phyloP scores from a whole-genome alignment of 2,797 vertebrate species.

The Halcyon badia region DNA sequence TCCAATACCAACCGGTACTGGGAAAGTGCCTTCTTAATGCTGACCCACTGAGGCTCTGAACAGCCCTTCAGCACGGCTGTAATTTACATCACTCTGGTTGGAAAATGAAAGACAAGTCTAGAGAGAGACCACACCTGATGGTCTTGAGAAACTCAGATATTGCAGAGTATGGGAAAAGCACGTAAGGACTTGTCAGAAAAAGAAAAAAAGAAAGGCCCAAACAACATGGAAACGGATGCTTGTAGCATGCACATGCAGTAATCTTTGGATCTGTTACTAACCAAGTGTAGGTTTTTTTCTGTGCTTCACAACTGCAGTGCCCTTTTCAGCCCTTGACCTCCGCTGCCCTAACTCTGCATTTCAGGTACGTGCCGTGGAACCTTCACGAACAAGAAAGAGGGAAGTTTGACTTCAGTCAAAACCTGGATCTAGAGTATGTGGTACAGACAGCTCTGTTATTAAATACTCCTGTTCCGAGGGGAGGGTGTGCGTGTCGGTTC shows the following conservation, averaged over 20 bases:
- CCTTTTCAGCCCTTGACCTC: not conserved
- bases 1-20: not conserved
- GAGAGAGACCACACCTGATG: not conserved
- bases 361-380: conserved; percentile 92
- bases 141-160: not conserved
- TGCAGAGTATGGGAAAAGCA: not conserved
- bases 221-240: not conserved
- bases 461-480: not conserved
- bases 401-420: conserved; percentile 88
- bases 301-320: not conserved
- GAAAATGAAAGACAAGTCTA: not conserved
- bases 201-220: not conserved
- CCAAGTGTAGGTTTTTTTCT: not conserved
- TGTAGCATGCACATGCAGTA: too few relatives aligned
- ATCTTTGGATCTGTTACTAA: not conserved
- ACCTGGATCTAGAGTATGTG: conserved; percentile 91
- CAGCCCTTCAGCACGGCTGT: rapidly evolving
- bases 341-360: not conserved
- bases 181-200: not conserved
- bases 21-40: not conserved
- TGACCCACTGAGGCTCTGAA: not conserved
- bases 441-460: not conserved
- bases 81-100: not conserved
- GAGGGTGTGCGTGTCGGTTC: rapidly evolving
- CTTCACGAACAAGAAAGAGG: conserved; percentile 90